Evolutionary conservation across 2,797 vertebrate genomes (phyloP).

Genomic region (Sebastes wilsoni): DNA sequence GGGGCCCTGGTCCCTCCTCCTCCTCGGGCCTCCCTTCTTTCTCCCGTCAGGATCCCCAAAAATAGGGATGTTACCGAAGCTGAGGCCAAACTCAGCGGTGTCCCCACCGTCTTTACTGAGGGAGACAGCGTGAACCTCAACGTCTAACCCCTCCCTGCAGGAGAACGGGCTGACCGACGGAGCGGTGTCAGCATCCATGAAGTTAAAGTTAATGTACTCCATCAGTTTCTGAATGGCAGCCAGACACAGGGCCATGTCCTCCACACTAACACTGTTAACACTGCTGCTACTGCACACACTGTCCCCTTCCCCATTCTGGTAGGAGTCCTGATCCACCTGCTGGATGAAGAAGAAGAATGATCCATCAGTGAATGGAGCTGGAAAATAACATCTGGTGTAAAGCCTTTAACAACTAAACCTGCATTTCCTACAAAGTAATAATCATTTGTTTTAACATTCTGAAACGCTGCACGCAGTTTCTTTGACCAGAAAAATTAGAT

Average conservation of each 20-base stretch:
- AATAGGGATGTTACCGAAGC: constrained; percentile 95
- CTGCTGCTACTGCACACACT: constrained; percentile 72
- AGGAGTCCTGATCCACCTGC: constrained; percentile 40
- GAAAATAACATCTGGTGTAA: background rate
- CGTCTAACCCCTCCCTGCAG: constrained; percentile 73
- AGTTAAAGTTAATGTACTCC: constrained; percentile 95
- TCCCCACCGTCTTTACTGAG: constrained; percentile 85
- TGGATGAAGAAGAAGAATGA: constrained; percentile 1
- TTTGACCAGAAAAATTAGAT: background rate
- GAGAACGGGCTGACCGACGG: constrained; percentile 21
- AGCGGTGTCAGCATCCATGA: constrained; percentile 81
- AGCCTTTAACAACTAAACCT: background rate
- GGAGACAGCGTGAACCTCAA: constrained; percentile 89
- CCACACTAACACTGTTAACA: constrained; percentile 11
- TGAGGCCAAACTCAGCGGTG: constrained; percentile 87
- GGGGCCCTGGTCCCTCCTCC: constrained; percentile 86
- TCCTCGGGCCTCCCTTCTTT: constrained; percentile 86
- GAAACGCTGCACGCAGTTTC: background rate
- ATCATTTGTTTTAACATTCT: background rate
- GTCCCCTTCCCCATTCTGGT: constrained; percentile 60
- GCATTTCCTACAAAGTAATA: background rate
- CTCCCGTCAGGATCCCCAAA: constrained; percentile 92
- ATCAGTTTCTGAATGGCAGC: constrained; percentile 91
- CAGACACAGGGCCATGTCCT: constrained; percentile 80
- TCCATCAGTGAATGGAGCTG: background rate